These are phyloP conservation scores for Leptinotarsa peninsularis DNA, from an alignment of 2,888 invertebrate genomes.

Conservation along the genomic window DNA sequence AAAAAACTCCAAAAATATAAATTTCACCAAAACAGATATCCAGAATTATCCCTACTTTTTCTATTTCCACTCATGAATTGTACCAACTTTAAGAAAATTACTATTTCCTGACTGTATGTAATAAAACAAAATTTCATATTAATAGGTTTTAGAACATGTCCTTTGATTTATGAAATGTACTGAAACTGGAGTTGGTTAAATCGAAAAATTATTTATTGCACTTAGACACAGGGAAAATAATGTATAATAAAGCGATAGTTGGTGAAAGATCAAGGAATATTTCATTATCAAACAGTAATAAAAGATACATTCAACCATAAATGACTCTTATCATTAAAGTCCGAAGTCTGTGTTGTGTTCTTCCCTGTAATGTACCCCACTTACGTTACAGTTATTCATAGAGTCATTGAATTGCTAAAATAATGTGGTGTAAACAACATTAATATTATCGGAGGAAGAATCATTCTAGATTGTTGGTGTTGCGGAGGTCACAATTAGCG, in stretches of 20 bases:
- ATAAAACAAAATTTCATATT: too few relatives aligned
- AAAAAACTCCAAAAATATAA: too few relatives aligned
- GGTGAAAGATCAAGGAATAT: neutral
- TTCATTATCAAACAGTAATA: neutral
- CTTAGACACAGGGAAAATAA: too few relatives aligned
- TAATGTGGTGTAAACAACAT: conserved; percentile 9
- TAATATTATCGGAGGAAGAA: neutral
- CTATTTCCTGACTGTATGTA: too few relatives aligned
- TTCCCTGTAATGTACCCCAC: neutral
- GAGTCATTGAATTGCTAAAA: neutral
- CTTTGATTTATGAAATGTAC: too few relatives aligned
- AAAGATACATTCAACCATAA: neutral
- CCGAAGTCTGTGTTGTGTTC: neutral
- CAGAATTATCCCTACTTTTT: too few relatives aligned
- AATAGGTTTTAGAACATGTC: too few relatives aligned
- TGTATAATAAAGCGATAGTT: neutral
- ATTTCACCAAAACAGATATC: too few relatives aligned
- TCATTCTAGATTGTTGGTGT: neutral
- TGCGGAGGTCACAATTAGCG: neutral
- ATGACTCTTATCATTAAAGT: neutral
- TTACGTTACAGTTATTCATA: neutral
- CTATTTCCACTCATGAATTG: too few relatives aligned
- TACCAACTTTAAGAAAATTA: too few relatives aligned
- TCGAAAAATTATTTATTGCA: too few relatives aligned
- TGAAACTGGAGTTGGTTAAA: too few relatives aligned